Evolutionary conservation across 2,113 vertebrate genomes (phyloP).

Genomic region (Origma solitaria): DNA sequence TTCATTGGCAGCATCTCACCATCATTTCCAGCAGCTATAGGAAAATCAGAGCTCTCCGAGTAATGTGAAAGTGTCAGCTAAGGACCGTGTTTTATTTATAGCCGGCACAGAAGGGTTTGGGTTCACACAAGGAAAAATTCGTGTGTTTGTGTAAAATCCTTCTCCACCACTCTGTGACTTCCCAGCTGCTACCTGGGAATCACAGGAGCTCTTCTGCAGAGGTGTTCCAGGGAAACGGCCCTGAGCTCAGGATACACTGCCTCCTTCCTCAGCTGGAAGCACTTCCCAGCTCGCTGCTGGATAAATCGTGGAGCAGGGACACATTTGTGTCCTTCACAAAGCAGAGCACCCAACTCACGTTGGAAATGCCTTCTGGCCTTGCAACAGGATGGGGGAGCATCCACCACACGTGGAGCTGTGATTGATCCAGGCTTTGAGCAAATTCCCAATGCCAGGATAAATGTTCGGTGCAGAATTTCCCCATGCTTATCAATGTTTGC

Average conservation of each 20-base stretch:
- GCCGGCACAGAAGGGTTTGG: background rate
- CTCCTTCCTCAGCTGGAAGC: background rate
- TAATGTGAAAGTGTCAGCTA: background rate
- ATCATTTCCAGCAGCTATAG: background rate
- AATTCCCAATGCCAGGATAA: background rate
- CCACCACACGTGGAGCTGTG: rapidly evolving
- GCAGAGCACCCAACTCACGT: background rate
- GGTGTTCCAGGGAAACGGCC: background rate
- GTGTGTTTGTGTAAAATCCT: background rate
- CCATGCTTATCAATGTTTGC: rapidly evolving
- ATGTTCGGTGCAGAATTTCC: background rate
- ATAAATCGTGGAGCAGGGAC: background rate
- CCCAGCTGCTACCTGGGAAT: background rate
- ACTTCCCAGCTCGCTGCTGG: background rate
- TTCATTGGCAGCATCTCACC: background rate
- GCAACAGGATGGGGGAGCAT: rapidly evolving
- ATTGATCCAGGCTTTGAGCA: background rate
- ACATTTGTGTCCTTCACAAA: rapidly evolving
- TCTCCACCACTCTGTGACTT: background rate
- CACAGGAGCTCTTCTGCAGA: background rate
- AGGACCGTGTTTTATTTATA: background rate
- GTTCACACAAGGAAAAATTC: background rate
- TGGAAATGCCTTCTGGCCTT: background rate
- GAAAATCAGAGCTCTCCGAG: background rate
- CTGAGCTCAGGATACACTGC: background rate